phyloP scores from a whole-genome alignment of 2,113 vertebrate genomes.

The Planiliza haematocheilus region DNA sequence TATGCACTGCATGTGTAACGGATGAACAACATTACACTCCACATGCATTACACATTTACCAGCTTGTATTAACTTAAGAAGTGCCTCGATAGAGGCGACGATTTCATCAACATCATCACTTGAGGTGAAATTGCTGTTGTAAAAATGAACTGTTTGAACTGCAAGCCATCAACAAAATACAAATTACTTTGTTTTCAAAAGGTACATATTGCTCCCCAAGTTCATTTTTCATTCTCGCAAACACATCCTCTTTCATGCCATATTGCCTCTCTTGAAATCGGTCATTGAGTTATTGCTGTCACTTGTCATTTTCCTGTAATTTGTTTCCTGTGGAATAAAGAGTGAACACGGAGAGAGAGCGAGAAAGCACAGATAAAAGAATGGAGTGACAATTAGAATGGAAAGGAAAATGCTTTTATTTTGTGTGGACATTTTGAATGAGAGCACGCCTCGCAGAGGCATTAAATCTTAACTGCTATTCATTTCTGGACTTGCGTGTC shows the following conservation, averaged over 20 bases:
- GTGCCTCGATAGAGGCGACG: constrained; percentile 44
- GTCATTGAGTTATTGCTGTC: constrained; percentile 72
- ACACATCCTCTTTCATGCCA: constrained; percentile 64
- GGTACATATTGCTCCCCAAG: constrained; percentile 66
- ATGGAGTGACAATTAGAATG: constrained; percentile 58
- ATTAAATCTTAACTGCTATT: constrained; percentile 66
- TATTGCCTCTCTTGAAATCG: constrained; percentile 76
- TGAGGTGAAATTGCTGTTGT: constrained; percentile 50
- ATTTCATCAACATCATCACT: constrained; percentile 54
- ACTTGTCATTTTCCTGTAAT: constrained; percentile 80
- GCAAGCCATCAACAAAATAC: constrained; percentile 62
- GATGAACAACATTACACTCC: constrained; percentile 30
- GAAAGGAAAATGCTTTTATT: constrained; percentile 71
- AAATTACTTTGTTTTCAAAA: constrained; percentile 72
- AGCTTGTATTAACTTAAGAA: constrained; percentile 44
- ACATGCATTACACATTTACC: constrained; percentile 41
- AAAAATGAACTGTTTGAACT: constrained; percentile 56
- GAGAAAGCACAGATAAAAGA: constrained; percentile 52
- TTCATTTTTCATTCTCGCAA: constrained; percentile 64
- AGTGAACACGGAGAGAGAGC: constrained; percentile 33
- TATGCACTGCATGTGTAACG: constrained; percentile 9
- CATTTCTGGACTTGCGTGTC: constrained; percentile 50
- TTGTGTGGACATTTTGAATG: constrained; percentile 64
- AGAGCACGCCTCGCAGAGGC: constrained; percentile 31
- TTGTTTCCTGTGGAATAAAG: constrained; percentile 81